Evolutionary conservation across 2,113 vertebrate genomes (phyloP), one percentile per base, ranked within the genome.

Genomic region (Serilophus lunatus): DNA sequence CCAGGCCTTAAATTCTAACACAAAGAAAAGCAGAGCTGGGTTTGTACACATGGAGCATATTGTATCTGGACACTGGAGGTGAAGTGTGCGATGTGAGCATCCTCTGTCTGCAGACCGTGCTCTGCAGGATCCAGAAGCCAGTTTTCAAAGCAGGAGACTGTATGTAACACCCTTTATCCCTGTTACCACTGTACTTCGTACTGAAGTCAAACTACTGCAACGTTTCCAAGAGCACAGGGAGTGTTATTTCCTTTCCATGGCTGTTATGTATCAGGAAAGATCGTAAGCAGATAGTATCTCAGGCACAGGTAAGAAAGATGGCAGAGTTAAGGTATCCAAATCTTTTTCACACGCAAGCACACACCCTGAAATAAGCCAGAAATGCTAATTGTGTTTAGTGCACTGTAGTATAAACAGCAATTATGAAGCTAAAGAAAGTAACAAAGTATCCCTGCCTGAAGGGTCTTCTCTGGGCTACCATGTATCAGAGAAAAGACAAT

Each of bases 381-480:
- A 95, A 78, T 60, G 47, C 22, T 80, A 88, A 90, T 33, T 1
- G 2, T 77, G 76, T 94, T 81, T 78, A 68, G 89, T 84, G 26
- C 51, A 63, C 51, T 59, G 1, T 1, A 78, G 33, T 38, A 86
- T 59, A 81, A 96, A 91, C 81, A 84, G 51, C 72, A 89, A 66
- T 78, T 69, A 86, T 4, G 25, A 89, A 91, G 54, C 47, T 86
- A 89, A 74, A 92, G 77, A 88, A 95, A 95, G 90, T 70, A 89
- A 70, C 86, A 95, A 83, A 79, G 66, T 49, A 79, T 10, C 53
- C 36, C 70, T 35, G 36, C 70, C 88, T 79, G 49, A 94, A 88
- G 56, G 88, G 70, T 91, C 82, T 95, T 91, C 78, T 69, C 49
- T 0, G 1, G 49, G 53, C 53, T 82, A 33, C 10, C 31, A 35